Conservation (phyloP, 2,797 vertebrate species). For the Tarsius wallacei region DNA sequence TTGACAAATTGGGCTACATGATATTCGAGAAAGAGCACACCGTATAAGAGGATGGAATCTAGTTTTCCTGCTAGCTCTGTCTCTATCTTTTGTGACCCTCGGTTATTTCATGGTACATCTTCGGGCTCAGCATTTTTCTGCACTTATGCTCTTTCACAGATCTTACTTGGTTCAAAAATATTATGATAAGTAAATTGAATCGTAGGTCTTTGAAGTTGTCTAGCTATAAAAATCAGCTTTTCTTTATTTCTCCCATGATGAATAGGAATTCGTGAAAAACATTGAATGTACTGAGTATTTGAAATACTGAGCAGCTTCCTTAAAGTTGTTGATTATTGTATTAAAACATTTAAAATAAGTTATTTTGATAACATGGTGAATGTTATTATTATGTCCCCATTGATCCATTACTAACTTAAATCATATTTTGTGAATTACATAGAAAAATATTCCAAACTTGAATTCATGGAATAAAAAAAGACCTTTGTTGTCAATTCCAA, state of each 20-base stretch:
- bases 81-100: background rate
- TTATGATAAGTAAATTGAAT: background rate
- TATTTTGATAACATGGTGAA: slow-evolving; percentile 55
- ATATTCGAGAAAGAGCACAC: background rate
- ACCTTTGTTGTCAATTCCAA: slow-evolving; percentile 71
- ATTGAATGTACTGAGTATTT: background rate
- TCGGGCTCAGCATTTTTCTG: slow-evolving; percentile 30
- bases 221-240: slow-evolving; percentile 46
- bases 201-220: background rate
- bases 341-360: slow-evolving; percentile 60
- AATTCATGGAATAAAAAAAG: slow-evolving; percentile 73
- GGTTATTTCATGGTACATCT: background rate
- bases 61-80: background rate
- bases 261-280: slow-evolving; percentile 43
- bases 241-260: slow-evolving; percentile 39
- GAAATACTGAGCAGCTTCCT: background rate
- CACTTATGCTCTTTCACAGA: background rate
- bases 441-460: slow-evolving; percentile 76
- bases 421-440: slow-evolving; percentile 75
- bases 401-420: slow-evolving; percentile 59
- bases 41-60: background rate
- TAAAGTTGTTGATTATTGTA: slow-evolving; percentile 53
- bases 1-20: background rate
- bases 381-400: background rate
- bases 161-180: slow-evolving; percentile 28